phyloP scores from a whole-genome alignment of 2,797 vertebrate genomes.

The Hypotaenidia philippensis region DNA sequence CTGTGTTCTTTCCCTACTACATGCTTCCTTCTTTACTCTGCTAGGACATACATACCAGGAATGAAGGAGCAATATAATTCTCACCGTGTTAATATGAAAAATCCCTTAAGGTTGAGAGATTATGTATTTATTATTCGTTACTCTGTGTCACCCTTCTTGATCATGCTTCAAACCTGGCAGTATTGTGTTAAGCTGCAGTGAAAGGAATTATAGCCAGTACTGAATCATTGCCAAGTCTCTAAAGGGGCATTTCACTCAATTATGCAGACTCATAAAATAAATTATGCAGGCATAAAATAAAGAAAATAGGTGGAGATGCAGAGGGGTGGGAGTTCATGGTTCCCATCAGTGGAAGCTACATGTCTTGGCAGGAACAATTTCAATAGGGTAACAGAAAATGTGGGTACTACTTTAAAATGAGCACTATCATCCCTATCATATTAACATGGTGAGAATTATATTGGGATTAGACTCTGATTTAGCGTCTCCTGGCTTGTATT shows the following conservation, averaged over 20 bases:
- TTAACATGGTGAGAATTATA: accelerated
- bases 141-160: not conserved
- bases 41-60: not conserved
- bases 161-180: not conserved
- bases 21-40: not conserved
- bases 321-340: not conserved
- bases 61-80: not conserved
- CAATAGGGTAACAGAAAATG: not conserved
- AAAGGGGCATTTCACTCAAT: not conserved
- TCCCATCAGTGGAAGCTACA: not conserved
- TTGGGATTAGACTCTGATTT: not conserved
- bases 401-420: not conserved
- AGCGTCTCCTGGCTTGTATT: not conserved
- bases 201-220: not conserved
- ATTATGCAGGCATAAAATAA: not conserved
- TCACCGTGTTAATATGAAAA: not conserved
- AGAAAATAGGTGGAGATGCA: not conserved
- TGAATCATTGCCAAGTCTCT: not conserved
- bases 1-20: not conserved
- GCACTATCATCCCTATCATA: not conserved
- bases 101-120: not conserved
- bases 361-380: not conserved
- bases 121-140: not conserved
- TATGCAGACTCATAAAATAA: not conserved
- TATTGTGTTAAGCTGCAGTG: not conserved